Evolutionary conservation across 2,888 invertebrate genomes (phyloP).

Genomic region (Baronia brevicornis): DNA sequence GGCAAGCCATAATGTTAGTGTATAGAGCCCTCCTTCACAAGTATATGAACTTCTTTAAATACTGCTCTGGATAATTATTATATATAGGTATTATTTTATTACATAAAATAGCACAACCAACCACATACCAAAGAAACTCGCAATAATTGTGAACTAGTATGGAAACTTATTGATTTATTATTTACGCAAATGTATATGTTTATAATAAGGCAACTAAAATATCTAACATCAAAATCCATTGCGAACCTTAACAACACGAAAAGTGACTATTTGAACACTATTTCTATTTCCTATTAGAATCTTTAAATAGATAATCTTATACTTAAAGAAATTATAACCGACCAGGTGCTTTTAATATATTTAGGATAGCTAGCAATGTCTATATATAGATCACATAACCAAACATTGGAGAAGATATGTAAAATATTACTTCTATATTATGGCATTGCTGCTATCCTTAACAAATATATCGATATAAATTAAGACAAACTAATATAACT

Average conservation of each 20-base stretch:
- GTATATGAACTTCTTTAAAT: no score
- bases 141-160: conserved; percentile 58
- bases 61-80: no score
- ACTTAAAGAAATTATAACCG: no score
- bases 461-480: conserved; percentile 15
- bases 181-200: conserved; percentile 45
- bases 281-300: no score
- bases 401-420: no score
- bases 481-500: no score
- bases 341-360: no score
- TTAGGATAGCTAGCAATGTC: no score
- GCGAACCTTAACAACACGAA: conserved; percentile 41
- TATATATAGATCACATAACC: no score
- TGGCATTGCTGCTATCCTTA: conserved; percentile 11
- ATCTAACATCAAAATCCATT: conserved; percentile 50
- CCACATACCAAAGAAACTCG: conserved; percentile 66
- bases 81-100: no score
- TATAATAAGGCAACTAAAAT: conserved; percentile 62
- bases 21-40: conserved; percentile 55
- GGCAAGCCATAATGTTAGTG: conserved; percentile 29
- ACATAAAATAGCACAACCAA: conserved; percentile 58
- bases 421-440: no score
- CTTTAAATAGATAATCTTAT: no score
- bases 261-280: conserved; percentile 34
- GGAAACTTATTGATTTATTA: conserved; percentile 64